phyloP scores from a whole-genome alignment of 2,797 vertebrate genomes.

The Merluccius polli region DNA sequence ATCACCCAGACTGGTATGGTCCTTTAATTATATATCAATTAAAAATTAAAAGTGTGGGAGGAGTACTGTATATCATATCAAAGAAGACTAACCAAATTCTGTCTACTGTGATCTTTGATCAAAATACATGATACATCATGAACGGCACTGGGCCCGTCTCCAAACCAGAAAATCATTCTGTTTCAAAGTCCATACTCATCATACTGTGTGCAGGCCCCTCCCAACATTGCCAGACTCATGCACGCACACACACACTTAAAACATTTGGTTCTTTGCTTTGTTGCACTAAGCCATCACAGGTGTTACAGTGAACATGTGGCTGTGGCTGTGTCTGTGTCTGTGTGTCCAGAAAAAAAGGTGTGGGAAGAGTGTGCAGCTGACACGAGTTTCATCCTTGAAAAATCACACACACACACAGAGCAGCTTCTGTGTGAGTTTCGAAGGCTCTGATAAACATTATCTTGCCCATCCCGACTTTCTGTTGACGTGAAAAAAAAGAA shows the following conservation, averaged over 20 bases:
- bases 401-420: constrained; percentile 23
- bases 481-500: constrained; percentile 8
- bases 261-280: no score
- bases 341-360: neutral
- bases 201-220: neutral
- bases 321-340: constrained; percentile 8
- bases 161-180: constrained; percentile 48
- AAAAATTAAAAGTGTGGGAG: neutral
- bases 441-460: constrained; percentile 23
- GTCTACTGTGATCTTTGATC: neutral
- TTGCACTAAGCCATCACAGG: no score
- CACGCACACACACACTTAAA: constrained; percentile 5
- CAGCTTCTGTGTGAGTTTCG: neutral
- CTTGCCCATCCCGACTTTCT: neutral
- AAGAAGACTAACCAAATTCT: neutral
- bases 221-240: neutral
- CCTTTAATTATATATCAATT: neutral
- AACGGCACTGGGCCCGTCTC: constrained; percentile 46
- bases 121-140: constrained; percentile 8
- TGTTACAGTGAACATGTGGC: neutral
- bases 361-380: constrained; percentile 14
- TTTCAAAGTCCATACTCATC: constrained; percentile 33
- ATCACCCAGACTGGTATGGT: no score
- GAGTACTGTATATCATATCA: neutral
- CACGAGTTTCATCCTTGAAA: constrained; percentile 34